Base-by-base conservation (phyloP, 2,113 vertebrate species). In the Opisthocomus hoazin region DNA sequence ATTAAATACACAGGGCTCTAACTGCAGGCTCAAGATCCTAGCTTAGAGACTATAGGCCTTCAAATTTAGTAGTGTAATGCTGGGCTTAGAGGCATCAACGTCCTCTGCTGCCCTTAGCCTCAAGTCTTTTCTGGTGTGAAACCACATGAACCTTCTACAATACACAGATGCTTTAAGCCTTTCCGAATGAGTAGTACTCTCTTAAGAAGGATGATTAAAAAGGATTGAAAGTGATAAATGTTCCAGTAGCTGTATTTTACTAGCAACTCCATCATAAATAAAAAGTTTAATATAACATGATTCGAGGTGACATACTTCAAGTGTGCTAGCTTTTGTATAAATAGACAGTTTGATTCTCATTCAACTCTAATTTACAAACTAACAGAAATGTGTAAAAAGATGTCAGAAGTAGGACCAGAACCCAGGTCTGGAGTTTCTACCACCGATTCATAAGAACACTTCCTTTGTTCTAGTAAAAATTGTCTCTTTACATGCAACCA, bases 391-490 rank as follows among this genome's bases (percentile, higher is more conserved):
- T 74, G 87, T 97, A 97, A 96, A 96, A 96, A 96, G 78, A 88
- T 41, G 37, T 92, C 91, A 97, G 90, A 81, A 93, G 95, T 95
- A 93, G 87, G 51, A 89, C 93, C 92, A 96, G 92, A 95, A 83
- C 61, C 30, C 51, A 85, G 34, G 66, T 87, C 94, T 95, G 88
- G 88, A 65, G 45, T 89, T 96, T 91, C 95, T 96, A 93, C 92
- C 39, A 34, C 88, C 96, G 95, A 94, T 82, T 84, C 34, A 41
- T 94, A 96, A 92, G 95, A 96, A 96, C 89, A 91, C 89, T 96
- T 97, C 77, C 77, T 77, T 84, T 94, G 86, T 93, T 95, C 61
- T 93, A 94, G 94, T 97, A 96, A 95, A 96, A 94, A 93, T 87
- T 9, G 76, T 82, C 58, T 78, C 65, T 90, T 92, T 82, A 76